Base-by-base conservation (phyloP, 2,888 invertebrate genomes). In the Pterostichus niger region DNA sequence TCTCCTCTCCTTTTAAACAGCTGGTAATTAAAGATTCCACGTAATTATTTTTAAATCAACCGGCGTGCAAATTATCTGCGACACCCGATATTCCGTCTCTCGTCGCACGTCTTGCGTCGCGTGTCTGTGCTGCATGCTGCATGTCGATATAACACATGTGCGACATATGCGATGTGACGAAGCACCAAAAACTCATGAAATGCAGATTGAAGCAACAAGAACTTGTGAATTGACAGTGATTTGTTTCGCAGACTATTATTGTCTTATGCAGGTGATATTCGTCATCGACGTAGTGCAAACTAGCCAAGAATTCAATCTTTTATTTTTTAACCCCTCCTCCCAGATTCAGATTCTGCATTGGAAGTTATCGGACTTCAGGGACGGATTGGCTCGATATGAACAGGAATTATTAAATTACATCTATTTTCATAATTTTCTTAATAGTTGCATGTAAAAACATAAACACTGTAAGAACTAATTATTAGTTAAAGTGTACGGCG, bases 261-360 rank as follows among this genome's bases (percentile, higher is more conserved):
- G 82, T 82, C 82, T 59, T 40, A 75, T 76, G 82, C 82, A 82
- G 82, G 76, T 82, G 76, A 82, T 82, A 82, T 82, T 82, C 82
- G 82, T 82, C 82, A 82, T 82, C 82, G 75, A n/a, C n/a, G n/a
- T n/a, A n/a, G n/a, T n/a, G n/a, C n/a, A 24, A 24, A 24, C 24
- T 24, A 24, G 24, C 31, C 80, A 80, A 80, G 52, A 80, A 80
- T 80, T 46, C 68, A 13, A 17, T 24, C 59, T 56, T 56, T 56
- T 56, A 24, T 56, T 13, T 71, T 40, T 40, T 17, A 11, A 46
- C 49, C 49, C 64, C 79, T 64, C 61, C 64, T n/a, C 44, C 9
- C 24, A 6, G 77, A 35, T 44, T 9, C 2, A 17, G 56, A 56
- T 56, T 56, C 56, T 13, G 54, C 1, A 56, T 13, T 9, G 5